Base-by-base conservation (phyloP, 2,888 invertebrate species). In the Chrysodeixis includens region DNA sequence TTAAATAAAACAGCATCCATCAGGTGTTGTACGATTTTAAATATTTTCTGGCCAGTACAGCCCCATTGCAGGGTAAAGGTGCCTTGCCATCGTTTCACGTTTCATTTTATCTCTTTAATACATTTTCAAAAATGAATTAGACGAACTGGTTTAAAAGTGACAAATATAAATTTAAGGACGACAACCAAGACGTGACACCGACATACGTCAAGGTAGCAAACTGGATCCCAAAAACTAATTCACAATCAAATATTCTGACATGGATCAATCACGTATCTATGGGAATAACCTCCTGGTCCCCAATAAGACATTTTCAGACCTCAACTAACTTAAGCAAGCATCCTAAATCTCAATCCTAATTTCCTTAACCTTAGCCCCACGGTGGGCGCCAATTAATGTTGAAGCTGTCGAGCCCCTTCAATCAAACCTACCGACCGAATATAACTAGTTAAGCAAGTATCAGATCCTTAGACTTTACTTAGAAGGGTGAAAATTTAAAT, bases 321-420 rank as follows among this genome's bases (percentile, higher is more conserved):
- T n/a, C n/a, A n/a, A 6, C n/a, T n/a, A 40, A 14, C 16, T 49
- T 20, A 20, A 49, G 20, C 46, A 20, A 49, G 18, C 46, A 20
- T 49, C 18, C 46, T 49, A 10, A 10, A 20, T 18, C 46, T 49
- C 46, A 49, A 49, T 40, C 14, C 40, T 18, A 49, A 49, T 20
- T 20, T 20, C 20, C 46, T 49, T 20, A 49, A 49, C 18, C 46
- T 20, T 49, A 10, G 46, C 46, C 46, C 46, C 46, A 49, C 46
- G 18, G 46, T 49, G 46, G 46, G 46, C 46, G 46, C 46, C 46
- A 49, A 49, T 49, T 49, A 49, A 49, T 49, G 10, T 46, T 18
- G 18, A 49, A 20, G 18, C 46, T 20, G 20, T 40, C 40, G 20
- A 49, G 1, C 10, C 46, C 20, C 46, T 49, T 49, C 46, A 49